Conservation (phyloP, 92 coral and sea anemone genomes). For the Nematostella vectensis region DNA sequence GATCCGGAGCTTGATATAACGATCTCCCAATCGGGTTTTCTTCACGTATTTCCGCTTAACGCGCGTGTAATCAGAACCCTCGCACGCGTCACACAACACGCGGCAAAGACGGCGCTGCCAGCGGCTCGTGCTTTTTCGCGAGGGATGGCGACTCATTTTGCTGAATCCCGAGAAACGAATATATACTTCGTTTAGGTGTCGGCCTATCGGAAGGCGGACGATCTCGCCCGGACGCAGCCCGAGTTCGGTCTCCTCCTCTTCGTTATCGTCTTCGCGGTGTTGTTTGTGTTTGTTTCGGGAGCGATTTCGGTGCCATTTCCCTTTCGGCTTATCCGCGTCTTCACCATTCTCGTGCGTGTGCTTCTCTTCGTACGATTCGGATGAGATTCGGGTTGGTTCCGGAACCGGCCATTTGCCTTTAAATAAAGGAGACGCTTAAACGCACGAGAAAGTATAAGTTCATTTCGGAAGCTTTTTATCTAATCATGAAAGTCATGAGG, state of each 20-base stretch:
- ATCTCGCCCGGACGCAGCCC: slow-evolving; percentile 72
- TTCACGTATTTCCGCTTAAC: slow-evolving; percentile 46
- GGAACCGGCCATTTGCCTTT: slow-evolving; percentile 1
- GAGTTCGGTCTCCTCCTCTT: slow-evolving; percentile 49
- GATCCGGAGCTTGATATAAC: slow-evolving; percentile 55
- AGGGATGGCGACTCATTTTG: slow-evolving; percentile 14
- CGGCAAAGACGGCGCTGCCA: slow-evolving; percentile 81
- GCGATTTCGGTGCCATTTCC: slow-evolving; percentile 1
- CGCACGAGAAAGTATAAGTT: too few relatives aligned
- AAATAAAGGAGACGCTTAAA: neutral
- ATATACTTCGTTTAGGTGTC: slow-evolving; percentile 44
- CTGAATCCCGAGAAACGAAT: slow-evolving; percentile 66
- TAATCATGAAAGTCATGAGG: too few relatives aligned
- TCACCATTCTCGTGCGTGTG: too few relatives aligned
- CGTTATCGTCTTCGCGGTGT: slow-evolving; percentile 24
- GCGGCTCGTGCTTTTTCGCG: slow-evolving; percentile 40
- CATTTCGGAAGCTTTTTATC: too few relatives aligned
- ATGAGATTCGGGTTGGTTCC: slow-evolving; percentile 6
- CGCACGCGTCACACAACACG: slow-evolving; percentile 60
- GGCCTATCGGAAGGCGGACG: slow-evolving; percentile 59
- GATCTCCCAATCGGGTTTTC: slow-evolving; percentile 62
- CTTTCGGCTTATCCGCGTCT: neutral
- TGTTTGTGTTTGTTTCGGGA: neutral
- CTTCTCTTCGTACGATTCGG: too few relatives aligned
- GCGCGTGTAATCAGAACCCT: slow-evolving; percentile 33